A percentile compares a stretch with the other conserved stretches of the same genome.
Evolutionary conservation across 2,888 invertebrate species (phyloP).

Genomic region (Temnothorax rugatulus): DNA sequence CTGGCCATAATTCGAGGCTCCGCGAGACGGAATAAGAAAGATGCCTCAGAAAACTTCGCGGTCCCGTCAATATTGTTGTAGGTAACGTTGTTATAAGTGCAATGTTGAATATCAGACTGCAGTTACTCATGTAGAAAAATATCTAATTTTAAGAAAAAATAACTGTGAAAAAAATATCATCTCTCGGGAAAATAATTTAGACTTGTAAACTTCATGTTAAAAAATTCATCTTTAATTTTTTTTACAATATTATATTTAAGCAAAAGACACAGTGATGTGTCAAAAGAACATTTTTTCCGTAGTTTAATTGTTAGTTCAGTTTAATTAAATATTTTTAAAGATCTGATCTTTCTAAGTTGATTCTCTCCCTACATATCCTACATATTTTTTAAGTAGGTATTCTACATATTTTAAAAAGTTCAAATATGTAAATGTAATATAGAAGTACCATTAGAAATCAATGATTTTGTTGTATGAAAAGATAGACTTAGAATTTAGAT

Average conservation of each 20-base stretch:
- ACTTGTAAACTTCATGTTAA: background rate
- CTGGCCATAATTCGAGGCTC: constrained; percentile 51
- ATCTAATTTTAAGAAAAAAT: constrained; percentile 29
- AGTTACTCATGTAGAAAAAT: constrained; percentile 37
- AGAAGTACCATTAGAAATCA: background rate
- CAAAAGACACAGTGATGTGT: background rate
- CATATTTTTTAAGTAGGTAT: background rate
- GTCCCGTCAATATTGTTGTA: constrained; percentile 51
- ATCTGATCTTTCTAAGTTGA: background rate
- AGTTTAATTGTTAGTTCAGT: background rate
- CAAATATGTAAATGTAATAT: background rate
- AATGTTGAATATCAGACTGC: constrained; percentile 35
- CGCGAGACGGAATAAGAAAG: constrained; percentile 56
- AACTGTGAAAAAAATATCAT: background rate
- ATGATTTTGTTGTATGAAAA: background rate
- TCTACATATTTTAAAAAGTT: background rate
- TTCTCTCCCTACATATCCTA: background rate
- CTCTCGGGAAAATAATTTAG: background rate
- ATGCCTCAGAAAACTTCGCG: constrained; percentile 41
- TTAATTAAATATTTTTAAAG: background rate
- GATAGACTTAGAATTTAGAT: background rate
- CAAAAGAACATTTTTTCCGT: background rate
- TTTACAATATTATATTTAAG: background rate
- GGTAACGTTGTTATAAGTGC: constrained; percentile 37
- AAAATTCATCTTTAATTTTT: background rate